Conservation (phyloP, 2,888 invertebrate species). For the Heliconius sara region DNA sequence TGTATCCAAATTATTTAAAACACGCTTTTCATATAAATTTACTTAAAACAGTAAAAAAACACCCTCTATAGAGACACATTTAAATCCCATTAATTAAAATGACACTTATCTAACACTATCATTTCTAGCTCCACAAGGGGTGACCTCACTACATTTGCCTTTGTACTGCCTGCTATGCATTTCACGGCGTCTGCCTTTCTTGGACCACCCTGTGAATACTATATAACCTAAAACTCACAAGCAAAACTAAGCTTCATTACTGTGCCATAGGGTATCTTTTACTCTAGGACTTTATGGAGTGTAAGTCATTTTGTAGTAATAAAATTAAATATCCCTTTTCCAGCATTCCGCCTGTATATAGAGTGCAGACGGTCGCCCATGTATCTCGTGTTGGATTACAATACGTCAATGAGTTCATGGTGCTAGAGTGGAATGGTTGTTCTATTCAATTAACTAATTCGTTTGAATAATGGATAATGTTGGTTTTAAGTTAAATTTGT, state of each 20-base stretch:
- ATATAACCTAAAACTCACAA: not conserved
- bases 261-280: not conserved
- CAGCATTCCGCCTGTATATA: slow-evolving; percentile 16
- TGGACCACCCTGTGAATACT: not conserved
- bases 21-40: not conserved
- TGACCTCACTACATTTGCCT: slow-evolving; percentile 40
- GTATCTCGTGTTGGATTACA: slow-evolving; percentile 24
- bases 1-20: not conserved
- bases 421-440: not conserved
- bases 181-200: slow-evolving; percentile 41
- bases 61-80: not conserved
- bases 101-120: slow-evolving; percentile 20
- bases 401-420: slow-evolving; percentile 12
- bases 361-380: slow-evolving; percentile 17
- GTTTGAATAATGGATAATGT: not conserved
- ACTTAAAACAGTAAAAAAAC: not conserved
- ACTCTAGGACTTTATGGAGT: not conserved
- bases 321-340: slow-evolving; percentile 19
- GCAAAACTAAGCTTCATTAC: not conserved
- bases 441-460: not conserved
- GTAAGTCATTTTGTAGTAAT: not conserved
- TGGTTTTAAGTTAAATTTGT: not conserved
- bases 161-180: slow-evolving; percentile 44
- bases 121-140: slow-evolving; percentile 32
- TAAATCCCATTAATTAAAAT: slow-evolving; percentile 26